Evolutionary conservation across 2,113 vertebrate species (phyloP).

Genomic region (Circaetus cinerascens): DNA sequence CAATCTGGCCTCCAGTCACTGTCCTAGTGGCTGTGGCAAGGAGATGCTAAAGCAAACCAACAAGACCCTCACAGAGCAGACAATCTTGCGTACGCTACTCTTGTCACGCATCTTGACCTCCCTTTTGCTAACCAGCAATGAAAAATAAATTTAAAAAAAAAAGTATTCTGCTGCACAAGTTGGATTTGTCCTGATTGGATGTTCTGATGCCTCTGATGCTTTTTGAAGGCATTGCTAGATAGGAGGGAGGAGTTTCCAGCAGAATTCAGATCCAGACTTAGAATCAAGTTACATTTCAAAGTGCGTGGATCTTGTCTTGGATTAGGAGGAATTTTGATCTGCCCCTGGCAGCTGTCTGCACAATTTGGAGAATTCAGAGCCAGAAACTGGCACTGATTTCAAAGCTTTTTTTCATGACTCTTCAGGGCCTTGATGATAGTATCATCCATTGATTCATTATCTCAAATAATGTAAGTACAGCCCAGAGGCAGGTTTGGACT

Average conservation of each 20-base stretch:
- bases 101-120: not conserved
- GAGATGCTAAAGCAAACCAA: not conserved
- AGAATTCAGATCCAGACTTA: not conserved
- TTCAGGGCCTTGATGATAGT: not conserved
- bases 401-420: not conserved
- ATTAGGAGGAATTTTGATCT: not conserved
- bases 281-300: not conserved
- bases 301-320: not conserved
- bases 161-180: not conserved
- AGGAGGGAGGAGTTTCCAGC: not conserved
- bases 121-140: not conserved
- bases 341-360: not conserved
- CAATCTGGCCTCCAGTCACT: not conserved
- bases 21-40: not conserved
- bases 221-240: not conserved
- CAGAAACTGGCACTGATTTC: not conserved
- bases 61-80: not conserved
- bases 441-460: not conserved
- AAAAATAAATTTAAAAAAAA: not conserved
- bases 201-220: not conserved
- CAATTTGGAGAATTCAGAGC: not conserved
- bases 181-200: not conserved
- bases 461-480: not conserved
- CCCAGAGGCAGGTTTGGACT: not conserved
- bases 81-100: fast-evolving